These are phyloP conservation scores for Rutilus rutilus DNA, from an alignment of 2,113 vertebrate species.

Conservation along the genomic window DNA sequence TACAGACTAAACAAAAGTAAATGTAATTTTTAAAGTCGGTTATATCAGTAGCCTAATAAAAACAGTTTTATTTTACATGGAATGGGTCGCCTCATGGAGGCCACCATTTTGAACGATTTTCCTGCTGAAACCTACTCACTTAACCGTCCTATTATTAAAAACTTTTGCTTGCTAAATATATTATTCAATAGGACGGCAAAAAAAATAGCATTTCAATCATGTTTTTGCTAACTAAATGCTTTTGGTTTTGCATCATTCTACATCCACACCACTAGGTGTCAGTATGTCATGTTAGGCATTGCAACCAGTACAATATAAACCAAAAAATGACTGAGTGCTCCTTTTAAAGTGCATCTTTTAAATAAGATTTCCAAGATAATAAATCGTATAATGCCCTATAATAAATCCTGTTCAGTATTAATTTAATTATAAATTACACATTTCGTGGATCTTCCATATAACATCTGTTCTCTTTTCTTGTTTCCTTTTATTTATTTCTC, in stretches of 20 bases:
- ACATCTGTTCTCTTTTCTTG: background rate
- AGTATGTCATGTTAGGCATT: background rate
- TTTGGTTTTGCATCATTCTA: background rate
- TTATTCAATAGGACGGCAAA: background rate
- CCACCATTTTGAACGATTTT: background rate
- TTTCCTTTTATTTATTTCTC: background rate
- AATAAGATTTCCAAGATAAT: background rate
- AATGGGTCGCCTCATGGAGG: background rate
- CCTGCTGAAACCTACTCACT: background rate
- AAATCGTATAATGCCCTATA: background rate
- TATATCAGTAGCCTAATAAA: background rate
- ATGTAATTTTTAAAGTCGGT: no score
- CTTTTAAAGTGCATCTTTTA: background rate
- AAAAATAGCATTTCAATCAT: background rate
- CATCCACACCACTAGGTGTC: slow-evolving; percentile 8
- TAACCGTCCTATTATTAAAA: background rate
- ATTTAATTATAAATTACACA: background rate
- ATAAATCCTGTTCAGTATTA: background rate
- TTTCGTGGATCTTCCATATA: background rate
- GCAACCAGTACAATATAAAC: background rate
- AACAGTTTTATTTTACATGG: background rate
- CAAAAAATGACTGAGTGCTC: background rate
- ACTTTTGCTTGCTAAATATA: background rate
- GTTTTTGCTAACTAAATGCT: background rate
- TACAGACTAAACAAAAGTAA: background rate